Evolutionary conservation across 2,797 vertebrate genomes (phyloP).

Genomic region (Lacerta bilineata): DNA sequence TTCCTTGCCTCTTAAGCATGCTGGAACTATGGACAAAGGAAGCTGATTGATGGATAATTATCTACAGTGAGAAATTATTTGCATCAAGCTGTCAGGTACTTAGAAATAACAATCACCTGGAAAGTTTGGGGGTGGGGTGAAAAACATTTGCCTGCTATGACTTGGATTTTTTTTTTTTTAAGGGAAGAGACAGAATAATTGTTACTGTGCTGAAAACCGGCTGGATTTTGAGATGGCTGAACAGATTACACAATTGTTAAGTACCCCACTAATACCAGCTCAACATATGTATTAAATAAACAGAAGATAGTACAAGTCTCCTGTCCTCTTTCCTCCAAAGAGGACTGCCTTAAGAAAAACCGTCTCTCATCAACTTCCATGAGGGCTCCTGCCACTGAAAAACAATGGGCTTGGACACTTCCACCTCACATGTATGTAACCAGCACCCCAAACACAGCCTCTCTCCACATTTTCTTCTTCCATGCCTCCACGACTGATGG

Average conservation of each 20-base stretch:
- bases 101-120: slow-evolving; percentile 1
- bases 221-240: background rate
- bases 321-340: background rate
- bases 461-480: background rate
- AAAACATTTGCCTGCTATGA: background rate
- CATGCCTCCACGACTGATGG: background rate
- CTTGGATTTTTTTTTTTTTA: background rate
- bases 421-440: background rate
- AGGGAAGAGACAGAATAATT: background rate
- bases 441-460: background rate
- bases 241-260: background rate
- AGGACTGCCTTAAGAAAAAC: background rate
- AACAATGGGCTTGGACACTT: background rate
- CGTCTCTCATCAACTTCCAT: background rate
- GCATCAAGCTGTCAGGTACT: background rate
- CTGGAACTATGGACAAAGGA: background rate
- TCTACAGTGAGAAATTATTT: background rate
- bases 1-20: background rate
- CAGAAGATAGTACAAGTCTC: background rate
- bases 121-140: background rate
- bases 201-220: background rate
- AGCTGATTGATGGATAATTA: slow-evolving; percentile 14
- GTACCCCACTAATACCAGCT: background rate
- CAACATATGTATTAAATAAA: background rate
- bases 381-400: no score